Base-by-base conservation (phyloP, 2,888 invertebrate species). In the Caenorhabditis uteleia region DNA sequence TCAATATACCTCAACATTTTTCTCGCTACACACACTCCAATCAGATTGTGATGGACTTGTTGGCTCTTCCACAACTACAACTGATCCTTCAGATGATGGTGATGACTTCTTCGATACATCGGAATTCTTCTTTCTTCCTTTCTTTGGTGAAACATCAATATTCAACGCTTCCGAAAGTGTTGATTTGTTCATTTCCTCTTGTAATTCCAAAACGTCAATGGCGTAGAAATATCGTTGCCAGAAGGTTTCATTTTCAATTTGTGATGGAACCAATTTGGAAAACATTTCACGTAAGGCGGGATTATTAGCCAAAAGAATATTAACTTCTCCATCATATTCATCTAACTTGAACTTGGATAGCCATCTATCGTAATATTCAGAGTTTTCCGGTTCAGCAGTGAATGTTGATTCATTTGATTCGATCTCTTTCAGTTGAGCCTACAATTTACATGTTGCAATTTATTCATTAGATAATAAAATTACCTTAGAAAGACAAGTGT, bases 181-280 rank as follows among this genome's bases (percentile, higher is more conserved):
- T 21, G 68, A 61, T 26, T 56, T 49, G 53, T 67, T 68, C 60
- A 70, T 62, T 46, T 75, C 72, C 33, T 76, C 75, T 25, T 77
- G 77, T 53, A 76, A 49, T 48, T 80, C 80, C 27, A 77, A 74
- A 18, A 76, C 40, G 29, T 72, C 68, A 29, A 72, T 89, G 80
- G 90, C 89, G 86, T 91, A 92, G 78, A 91, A 87, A 84, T 91
- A 92, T 45, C 91, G 87, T 82, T 90, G 89, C 91, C 91, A 92
- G 84, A 91, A 92, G 64, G 89, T 87, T 20, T 89, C 88, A 77
- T 90, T 89, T 1, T 89, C 87, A 16, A 91, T 83, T 31, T 82
- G 75, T 10, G 83, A 75, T 12, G 87, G 87, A 27, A 86, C 89
- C 61, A 91, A 86, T 77, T 87, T 88, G 45, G 88, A 86, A 74